phyloP scores from a whole-genome alignment of 2,113 vertebrate species.

The Ovis aries region DNA sequence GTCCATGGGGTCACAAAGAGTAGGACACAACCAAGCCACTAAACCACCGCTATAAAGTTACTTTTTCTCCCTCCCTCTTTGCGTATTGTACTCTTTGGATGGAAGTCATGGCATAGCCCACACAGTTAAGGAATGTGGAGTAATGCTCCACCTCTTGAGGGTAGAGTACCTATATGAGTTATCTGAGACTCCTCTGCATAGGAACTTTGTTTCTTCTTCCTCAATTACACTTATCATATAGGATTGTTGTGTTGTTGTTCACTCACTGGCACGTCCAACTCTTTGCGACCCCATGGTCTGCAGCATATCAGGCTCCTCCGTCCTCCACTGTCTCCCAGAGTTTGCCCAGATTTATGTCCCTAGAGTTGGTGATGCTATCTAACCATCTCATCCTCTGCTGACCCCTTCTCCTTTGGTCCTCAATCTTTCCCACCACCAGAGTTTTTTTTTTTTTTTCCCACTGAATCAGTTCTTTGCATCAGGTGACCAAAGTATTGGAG shows the following conservation, averaged over 20 bases:
- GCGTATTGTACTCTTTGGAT: background rate
- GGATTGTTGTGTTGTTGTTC: background rate
- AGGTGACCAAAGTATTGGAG: background rate
- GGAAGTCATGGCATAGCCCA: background rate
- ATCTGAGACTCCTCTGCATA: background rate
- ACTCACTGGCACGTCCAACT: accelerated
- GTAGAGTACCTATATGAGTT: background rate
- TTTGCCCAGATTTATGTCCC: background rate
- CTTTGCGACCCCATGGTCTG: background rate
- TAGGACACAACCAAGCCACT: background rate
- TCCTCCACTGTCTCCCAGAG: background rate
- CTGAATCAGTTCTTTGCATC: background rate
- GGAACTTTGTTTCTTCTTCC: background rate
- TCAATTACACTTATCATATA: background rate
- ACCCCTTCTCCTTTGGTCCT: background rate
- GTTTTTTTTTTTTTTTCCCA: background rate
- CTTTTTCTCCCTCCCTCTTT: background rate
- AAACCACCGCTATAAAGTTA: background rate
- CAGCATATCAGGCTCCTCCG: background rate
- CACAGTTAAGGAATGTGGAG: background rate
- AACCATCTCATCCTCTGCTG: background rate
- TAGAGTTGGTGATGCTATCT: background rate
- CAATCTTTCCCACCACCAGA: background rate
- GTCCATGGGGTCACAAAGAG: background rate
- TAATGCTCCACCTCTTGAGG: background rate